Percentiles rank a stretch among this genome's conserved stretches.
phyloP scores from a whole-genome alignment of 2,888 invertebrate species.

The Pharmacophagus antenor region DNA sequence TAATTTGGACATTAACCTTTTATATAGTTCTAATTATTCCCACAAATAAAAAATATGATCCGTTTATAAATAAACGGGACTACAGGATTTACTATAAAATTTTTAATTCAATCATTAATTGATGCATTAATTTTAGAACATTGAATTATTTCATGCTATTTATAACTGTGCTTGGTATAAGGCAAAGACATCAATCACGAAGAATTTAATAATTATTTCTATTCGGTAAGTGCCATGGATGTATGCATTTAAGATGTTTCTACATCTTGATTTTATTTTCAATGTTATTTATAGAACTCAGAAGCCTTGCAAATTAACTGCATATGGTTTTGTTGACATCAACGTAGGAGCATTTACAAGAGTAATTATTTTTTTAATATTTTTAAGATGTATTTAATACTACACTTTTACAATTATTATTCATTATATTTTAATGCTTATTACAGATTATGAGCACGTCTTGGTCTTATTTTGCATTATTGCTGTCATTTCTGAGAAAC shows the following conservation, averaged over 20 bases:
- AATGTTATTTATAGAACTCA: slow-evolving; percentile 27
- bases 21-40: no score
- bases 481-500: slow-evolving; percentile 13
- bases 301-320: slow-evolving; percentile 28
- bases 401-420: not conserved
- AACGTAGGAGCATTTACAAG: slow-evolving; percentile 24
- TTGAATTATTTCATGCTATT: slow-evolving; percentile 10
- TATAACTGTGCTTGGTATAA: slow-evolving; percentile 20
- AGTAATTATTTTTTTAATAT: slow-evolving; percentile 1
- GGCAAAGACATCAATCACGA: not conserved
- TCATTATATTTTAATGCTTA: not conserved
- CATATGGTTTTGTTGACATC: slow-evolving; percentile 27
- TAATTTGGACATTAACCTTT: not conserved
- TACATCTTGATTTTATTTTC: not conserved
- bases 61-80: no score
- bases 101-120: not conserved
- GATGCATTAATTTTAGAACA: slow-evolving; percentile 10
- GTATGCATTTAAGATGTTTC: not conserved
- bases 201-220: slow-evolving; percentile 13
- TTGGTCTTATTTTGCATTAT: slow-evolving; percentile 29
- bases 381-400: not conserved
- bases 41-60: no score
- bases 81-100: no score
- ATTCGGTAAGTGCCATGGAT: slow-evolving; percentile 2
- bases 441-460: slow-evolving; percentile 31